A percentile compares a stretch with the other conserved stretches of the same genome.
phyloP scores from a whole-genome alignment of 1,140 invertebrate species.

The Maconellicoccus hirsutus region DNA sequence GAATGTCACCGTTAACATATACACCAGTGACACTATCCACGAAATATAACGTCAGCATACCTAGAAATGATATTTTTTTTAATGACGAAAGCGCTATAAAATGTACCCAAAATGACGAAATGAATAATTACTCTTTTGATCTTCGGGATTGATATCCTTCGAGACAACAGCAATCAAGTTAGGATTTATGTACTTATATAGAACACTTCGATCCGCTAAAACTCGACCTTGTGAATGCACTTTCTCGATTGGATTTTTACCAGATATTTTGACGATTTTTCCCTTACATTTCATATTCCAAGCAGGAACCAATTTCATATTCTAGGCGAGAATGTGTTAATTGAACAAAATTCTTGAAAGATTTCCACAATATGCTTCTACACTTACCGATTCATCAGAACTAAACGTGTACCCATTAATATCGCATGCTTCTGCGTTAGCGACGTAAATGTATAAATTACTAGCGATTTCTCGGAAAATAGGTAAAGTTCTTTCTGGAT shows the following conservation, averaged over 20 bases:
- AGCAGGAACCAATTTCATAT: conserved; percentile 29
- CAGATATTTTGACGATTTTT: conserved; percentile 50
- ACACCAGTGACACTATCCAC: conserved; percentile 83
- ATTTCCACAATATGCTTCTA: neutral
- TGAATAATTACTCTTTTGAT: neutral
- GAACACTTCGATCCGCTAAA: conserved; percentile 83
- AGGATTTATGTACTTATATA: conserved; percentile 98
- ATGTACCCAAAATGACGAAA: no score
- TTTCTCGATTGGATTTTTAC: conserved; percentile 64
- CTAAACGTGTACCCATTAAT: conserved; percentile 48
- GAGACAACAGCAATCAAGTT: conserved; percentile 83
- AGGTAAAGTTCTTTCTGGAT: conserved; percentile 46
- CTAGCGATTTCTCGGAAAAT: conserved; percentile 39
- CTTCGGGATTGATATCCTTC: conserved; percentile 46
- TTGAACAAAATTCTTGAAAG: neutral
- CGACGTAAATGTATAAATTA: conserved; percentile 52
- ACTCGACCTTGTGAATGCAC: conserved; percentile 94
- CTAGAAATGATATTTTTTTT: conserved; percentile 35
- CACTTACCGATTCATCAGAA: neutral
- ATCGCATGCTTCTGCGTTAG: conserved; percentile 47
- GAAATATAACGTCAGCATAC: conserved; percentile 66
- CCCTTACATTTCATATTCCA: conserved; percentile 58
- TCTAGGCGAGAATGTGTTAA: no score
- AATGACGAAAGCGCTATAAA: conserved; percentile 8
- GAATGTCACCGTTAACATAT: conserved; percentile 55